Conservation (phyloP, 2,797 vertebrate genomes). For the Sebastes itinus region DNA sequence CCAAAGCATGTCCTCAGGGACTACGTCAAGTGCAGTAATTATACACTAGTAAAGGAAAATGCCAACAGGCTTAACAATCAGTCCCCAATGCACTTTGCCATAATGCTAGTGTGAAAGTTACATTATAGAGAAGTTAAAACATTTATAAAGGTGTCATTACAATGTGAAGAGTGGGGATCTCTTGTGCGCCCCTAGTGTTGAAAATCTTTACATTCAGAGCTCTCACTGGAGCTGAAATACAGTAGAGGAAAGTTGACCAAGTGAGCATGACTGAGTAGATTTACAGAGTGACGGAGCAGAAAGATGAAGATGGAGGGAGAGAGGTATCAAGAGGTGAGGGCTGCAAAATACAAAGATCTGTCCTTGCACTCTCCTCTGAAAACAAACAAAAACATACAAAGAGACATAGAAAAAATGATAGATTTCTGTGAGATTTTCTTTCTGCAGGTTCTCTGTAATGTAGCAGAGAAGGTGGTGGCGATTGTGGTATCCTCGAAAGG, state of each 20-base stretch:
- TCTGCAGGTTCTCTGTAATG: background rate
- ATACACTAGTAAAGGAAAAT: background rate
- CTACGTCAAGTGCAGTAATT: background rate
- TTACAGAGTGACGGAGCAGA: constrained; percentile 43
- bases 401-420: background rate
- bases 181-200: background rate
- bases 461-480: background rate
- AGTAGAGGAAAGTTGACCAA: constrained; percentile 14
- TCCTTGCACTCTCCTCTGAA: background rate
- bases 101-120: background rate
- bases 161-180: background rate
- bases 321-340: constrained; percentile 1
- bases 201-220: background rate
- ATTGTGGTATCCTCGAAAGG: constrained; percentile 8
- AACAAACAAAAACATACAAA: background rate
- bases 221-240: constrained; percentile 26
- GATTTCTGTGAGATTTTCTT: background rate
- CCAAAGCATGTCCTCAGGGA: background rate
- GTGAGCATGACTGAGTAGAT: constrained; percentile 45
- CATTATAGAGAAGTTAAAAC: background rate
- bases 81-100: background rate
- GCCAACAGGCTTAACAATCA: background rate
- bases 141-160: background rate
- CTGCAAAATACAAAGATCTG: background rate
- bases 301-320: constrained; percentile 25